Conservation (phyloP, 2,888 invertebrate species). For the Harpagoxenus sublaevis region DNA sequence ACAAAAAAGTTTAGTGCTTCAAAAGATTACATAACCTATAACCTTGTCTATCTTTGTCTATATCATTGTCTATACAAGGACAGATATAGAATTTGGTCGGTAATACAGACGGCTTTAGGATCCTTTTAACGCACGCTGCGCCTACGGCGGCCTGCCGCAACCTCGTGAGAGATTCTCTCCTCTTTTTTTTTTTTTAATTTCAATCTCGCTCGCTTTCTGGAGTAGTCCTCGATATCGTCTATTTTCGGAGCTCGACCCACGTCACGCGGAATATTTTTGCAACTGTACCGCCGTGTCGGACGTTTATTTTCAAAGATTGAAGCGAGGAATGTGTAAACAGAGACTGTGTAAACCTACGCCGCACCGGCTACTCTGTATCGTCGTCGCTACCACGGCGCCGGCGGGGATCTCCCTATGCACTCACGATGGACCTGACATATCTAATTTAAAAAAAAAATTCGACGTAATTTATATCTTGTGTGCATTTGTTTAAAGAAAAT, state of each 20-base stretch:
- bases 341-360: constrained; percentile 18
- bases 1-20: too few species aligned
- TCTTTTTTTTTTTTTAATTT: not conserved
- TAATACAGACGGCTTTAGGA: too few species aligned
- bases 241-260: constrained; percentile 60
- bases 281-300: constrained; percentile 49
- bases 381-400: not conserved
- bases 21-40: too few species aligned
- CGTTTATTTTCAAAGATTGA: constrained; percentile 65
- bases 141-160: not conserved
- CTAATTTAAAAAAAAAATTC: not conserved
- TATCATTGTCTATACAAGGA: too few species aligned
- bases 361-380: not conserved
- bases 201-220: constrained; percentile 44
- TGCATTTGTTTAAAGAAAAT: not conserved
- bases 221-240: constrained; percentile 45
- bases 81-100: too few species aligned
- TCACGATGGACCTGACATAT: not conserved
- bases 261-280: constrained; percentile 62
- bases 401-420: not conserved
- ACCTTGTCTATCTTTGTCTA: too few species aligned
- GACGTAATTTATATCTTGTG: not conserved
- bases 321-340: constrained; percentile 58
- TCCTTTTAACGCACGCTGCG: not conserved
- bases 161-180: not conserved